phyloP scores from a whole-genome alignment of 2,797 vertebrate genomes.

The Aeoliscus strigatus region DNA sequence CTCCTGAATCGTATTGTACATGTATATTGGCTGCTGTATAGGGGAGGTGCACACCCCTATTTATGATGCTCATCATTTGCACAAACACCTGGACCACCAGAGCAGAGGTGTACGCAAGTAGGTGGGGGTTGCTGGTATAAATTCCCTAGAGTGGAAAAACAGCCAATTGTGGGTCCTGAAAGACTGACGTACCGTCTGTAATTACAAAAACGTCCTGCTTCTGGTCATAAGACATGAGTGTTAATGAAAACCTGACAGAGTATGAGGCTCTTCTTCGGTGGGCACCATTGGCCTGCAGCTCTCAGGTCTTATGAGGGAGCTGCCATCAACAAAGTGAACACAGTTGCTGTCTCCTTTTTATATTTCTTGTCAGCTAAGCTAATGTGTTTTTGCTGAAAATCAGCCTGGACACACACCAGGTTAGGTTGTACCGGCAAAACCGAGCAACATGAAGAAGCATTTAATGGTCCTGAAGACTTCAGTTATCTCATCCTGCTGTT shows the following conservation, averaged over 20 bases:
- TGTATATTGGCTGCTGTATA: no score
- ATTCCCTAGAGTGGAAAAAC: constrained; percentile 43
- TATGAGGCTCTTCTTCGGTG: constrained; percentile 42
- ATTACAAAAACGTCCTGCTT: constrained; percentile 49
- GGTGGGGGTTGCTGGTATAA: constrained; percentile 27
- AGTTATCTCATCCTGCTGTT: no score
- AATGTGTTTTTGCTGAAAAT: no score
- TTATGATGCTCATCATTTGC: no score
- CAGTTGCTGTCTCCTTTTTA: constrained; percentile 23
- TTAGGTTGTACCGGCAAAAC: neutral
- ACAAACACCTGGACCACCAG: constrained; percentile 40
- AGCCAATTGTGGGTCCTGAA: constrained; percentile 50
- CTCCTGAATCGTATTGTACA: no score
- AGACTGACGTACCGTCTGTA: constrained; percentile 60
- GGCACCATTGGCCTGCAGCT: constrained; percentile 52
- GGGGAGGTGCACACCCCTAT: no score
- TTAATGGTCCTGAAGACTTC: no score
- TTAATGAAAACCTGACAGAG: constrained; percentile 61
- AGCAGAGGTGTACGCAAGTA: constrained; percentile 7
- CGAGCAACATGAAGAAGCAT: no score
- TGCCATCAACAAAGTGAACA: constrained; percentile 50
- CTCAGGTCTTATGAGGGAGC: constrained; percentile 50
- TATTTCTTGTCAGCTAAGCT: constrained; percentile 10
- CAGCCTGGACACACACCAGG: no score
- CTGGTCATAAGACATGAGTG: constrained; percentile 49